These are phyloP conservation scores for Phyllostomus hastatus DNA, from an alignment of 2,113 vertebrate genomes.

Conservation along the genomic window DNA sequence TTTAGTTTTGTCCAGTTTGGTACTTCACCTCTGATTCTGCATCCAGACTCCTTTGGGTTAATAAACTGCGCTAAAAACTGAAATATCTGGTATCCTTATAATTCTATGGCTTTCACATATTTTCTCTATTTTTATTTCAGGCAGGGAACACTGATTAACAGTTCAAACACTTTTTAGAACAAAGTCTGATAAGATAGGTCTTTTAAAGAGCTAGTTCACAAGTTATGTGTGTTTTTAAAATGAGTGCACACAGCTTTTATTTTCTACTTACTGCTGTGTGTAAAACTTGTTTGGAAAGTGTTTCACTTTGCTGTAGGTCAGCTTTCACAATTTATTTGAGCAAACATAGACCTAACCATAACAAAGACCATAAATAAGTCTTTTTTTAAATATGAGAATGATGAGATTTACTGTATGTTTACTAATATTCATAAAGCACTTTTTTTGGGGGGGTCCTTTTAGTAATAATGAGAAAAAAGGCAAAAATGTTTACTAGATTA, in stretches of 20 bases:
- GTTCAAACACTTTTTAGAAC: conserved; percentile 11
- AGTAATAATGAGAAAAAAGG: neutral
- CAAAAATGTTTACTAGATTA: neutral
- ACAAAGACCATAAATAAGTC: neutral
- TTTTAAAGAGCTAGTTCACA: neutral
- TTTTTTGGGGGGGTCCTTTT: neutral
- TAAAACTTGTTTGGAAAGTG: neutral
- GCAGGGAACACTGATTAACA: neutral
- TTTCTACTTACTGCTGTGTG: neutral
- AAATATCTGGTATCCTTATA: neutral
- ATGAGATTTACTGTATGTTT: conserved; percentile 10
- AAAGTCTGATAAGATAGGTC: neutral
- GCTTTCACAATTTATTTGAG: conserved; percentile 18
- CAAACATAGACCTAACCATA: neutral
- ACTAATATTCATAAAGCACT: neutral
- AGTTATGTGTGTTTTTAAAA: neutral
- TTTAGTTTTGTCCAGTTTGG: neutral
- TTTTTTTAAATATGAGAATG: neutral
- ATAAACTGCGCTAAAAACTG: neutral
- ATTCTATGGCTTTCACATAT: neutral
- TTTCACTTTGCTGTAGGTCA: neutral
- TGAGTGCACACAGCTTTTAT: neutral
- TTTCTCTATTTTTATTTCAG: conserved; percentile 21
- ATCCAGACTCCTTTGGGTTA: neutral
- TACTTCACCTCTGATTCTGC: neutral